Evolutionary conservation across 2,113 vertebrate genomes (phyloP), one percentile per base, ranked within the genome.

Genomic region (Guaruba guarouba): DNA sequence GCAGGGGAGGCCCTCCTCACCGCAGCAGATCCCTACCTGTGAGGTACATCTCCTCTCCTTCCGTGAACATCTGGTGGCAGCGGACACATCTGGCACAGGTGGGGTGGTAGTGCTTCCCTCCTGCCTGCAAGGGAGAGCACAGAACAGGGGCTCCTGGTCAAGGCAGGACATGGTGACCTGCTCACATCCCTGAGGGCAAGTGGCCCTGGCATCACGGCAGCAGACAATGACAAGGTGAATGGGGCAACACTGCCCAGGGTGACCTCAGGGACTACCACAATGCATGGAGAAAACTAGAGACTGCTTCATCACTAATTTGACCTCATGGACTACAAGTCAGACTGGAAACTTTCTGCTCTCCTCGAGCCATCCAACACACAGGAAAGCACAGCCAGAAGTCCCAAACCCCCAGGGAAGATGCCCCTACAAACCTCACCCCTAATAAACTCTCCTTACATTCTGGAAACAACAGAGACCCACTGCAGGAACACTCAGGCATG

Each of bases 31-130:
- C 22, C 97, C 95, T 96, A 99, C 99, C 99, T 98, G 99, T 99
- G 93, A 99, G 98, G 94, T 99, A 99, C 99, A 99, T 99, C 97
- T 99, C 99, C 96, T 99, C 99, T 41, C 99, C 99, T 95, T 99
- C 99, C 0, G 98, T 99, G 98, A 99, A 99, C 99, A 99, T 99
- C 98, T 99, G 98, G 97, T 99, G 99, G 97, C 99, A 99, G 94
- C 99, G 99, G 35, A 98, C 98, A 94, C 99, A 99, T 49, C 99
- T 98, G 94, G 99, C 99, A 70, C 99, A 99, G 62, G 98, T 98
- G 8, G 99, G 99, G 92, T 99, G 99, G 97, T 99, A 99, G 95
- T 99, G 99, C 86, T 99, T 99, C 79, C 99, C 99, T 96, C 99
- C 99, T 52, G 99, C 99, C 99, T 99, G 67, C 27, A 78, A 18